Base-by-base conservation (phyloP, 1,140 invertebrate species). In the Atta colombica region DNA sequence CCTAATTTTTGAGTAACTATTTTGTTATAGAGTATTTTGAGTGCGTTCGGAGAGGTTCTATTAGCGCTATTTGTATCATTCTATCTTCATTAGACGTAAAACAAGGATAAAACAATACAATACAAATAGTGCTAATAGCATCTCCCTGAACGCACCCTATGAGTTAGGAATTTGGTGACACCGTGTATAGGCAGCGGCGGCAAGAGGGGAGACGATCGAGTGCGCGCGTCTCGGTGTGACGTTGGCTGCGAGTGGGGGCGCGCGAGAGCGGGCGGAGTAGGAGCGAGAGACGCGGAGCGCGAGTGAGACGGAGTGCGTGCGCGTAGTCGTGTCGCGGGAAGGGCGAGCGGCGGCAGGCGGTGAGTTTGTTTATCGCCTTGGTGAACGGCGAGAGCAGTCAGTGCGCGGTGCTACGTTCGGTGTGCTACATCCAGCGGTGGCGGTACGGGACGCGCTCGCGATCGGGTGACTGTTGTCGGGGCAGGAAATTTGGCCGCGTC, bases 281-380 rank as follows among this genome's bases (percentile, higher is more conserved):
- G 77, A 74, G 68, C 25, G 66, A 74, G 61, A 80, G 21, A 16
- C 39, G 12, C 21, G 39, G 3, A 10, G 45, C 12, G 53, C n/a
- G 77, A 61, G 53, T 18, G 74, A 82, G 91, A 88, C 25, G 69
- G 80, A 45, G 84, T 25, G 75, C 28, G 77, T n/a, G 55, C 39
- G 63, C 51, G 66, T 65, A 80, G 72, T 35, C 72, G 77, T 55
- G 74, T 49, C 18, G 65, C 58, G 58, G 55, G n/a, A 53, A 14
- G 6, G 71, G 53, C 61, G 91, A 85, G 91, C 91, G 89, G 92
- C 92, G 92, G 92, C 90, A 92, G 92, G 89, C 88, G 91, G 88
- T 77, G 93, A 92, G 94, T 95, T 95, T 95, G 94, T 95, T 95
- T 95, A 95, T 95, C 93, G 94, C 89, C 87, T 92, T 92, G 93